phyloP scores from a whole-genome alignment of 2,797 vertebrate genomes.

The Moxostoma hubbsi region DNA sequence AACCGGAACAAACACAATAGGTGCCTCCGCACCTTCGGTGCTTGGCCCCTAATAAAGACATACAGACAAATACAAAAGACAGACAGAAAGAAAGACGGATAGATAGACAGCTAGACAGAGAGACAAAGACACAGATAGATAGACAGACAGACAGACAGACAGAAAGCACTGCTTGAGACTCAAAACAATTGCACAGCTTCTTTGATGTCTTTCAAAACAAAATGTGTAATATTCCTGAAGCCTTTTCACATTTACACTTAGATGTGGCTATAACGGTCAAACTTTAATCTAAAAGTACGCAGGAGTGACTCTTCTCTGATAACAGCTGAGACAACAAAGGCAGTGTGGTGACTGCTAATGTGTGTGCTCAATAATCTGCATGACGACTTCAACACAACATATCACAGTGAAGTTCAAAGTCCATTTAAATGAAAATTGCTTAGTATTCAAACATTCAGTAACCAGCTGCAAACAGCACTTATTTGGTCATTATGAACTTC shows the following conservation, averaged over 20 bases:
- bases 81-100: too few species aligned
- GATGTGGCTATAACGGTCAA: not conserved
- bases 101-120: not conserved
- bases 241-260: not conserved
- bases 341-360: not conserved
- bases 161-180: not conserved
- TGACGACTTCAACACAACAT: conserved; percentile 5
- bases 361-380: not conserved
- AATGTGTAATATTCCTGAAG: not conserved
- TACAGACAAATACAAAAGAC: too few species aligned
- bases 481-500: not conserved
- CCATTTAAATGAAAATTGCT: not conserved
- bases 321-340: conserved; percentile 37
- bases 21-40: too few species aligned
- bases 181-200: not conserved
- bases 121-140: not conserved
- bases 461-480: not conserved
- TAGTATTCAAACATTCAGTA: conserved; percentile 2
- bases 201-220: not conserved
- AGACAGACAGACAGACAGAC: conserved; percentile 12
- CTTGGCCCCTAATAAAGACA: too few species aligned
- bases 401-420: conserved; percentile 39
- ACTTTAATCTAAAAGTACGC: conserved; percentile 14
- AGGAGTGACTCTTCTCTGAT: conserved; percentile 14
- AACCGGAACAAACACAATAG: too few species aligned